Conservation (phyloP, 2,113 vertebrate species). For the Ornithorhynchus anatinus region DNA sequence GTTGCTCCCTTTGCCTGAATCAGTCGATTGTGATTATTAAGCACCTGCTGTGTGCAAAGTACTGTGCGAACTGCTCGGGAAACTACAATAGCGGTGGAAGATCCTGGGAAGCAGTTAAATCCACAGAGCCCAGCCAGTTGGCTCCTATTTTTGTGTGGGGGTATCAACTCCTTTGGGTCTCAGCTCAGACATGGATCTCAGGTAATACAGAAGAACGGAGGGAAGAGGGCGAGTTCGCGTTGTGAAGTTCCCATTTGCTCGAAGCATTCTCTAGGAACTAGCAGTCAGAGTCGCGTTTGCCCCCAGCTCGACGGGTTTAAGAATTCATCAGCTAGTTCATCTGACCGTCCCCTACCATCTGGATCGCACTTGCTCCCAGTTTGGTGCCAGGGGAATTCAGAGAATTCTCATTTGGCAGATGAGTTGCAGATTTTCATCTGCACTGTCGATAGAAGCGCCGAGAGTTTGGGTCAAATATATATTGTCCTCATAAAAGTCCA, state of each 20-base stretch:
- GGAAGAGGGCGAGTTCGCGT: not conserved
- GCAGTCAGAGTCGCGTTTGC: not conserved
- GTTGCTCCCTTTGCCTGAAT: not conserved
- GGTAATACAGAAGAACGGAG: not conserved
- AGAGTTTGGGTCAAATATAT: not conserved
- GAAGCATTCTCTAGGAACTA: not conserved
- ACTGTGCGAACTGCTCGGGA: not conserved
- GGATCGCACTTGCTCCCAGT: not conserved
- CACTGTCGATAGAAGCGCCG: not conserved
- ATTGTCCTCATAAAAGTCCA: not conserved
- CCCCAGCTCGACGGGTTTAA: not conserved
- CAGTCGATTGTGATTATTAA: not conserved
- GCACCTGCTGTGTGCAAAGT: not conserved
- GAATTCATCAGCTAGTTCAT: not conserved
- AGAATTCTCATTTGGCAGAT: conserved; percentile 19
- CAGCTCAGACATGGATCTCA: not conserved
- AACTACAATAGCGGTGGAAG: no score
- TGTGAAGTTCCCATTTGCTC: no score
- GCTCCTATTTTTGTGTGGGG: not conserved
- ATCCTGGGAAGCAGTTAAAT: not conserved
- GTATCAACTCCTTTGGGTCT: not conserved
- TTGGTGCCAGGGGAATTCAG: not conserved
- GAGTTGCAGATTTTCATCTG: not conserved
- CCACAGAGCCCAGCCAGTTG: not conserved
- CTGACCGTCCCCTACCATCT: not conserved